Percentiles rank a stretch among this genome's conserved stretches.
phyloP scores from a whole-genome alignment of 2,888 invertebrate genomes.

The Cheilosia pagana region DNA sequence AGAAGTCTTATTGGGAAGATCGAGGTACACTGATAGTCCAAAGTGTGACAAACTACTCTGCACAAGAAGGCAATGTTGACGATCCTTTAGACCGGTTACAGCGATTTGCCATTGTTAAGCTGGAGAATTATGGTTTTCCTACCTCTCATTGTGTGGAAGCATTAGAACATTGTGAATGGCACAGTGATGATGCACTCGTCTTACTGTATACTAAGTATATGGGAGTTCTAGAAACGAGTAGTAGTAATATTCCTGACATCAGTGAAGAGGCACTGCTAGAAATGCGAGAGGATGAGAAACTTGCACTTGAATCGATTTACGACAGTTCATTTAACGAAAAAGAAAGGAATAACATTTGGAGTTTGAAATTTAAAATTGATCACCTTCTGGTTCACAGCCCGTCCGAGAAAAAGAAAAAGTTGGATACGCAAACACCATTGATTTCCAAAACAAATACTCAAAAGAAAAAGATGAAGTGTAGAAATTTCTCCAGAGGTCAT shows the following conservation, averaged over 20 bases:
- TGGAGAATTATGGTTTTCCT: constrained; percentile 91
- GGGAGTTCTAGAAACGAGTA: constrained; percentile 72
- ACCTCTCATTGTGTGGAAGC: constrained; percentile 90
- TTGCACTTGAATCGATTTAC: constrained; percentile 91
- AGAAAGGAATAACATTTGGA: constrained; percentile 89
- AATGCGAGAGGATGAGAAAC: constrained; percentile 89
- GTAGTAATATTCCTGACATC: constrained; percentile 77
- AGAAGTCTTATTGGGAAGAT: constrained; percentile 90
- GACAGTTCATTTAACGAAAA: constrained; percentile 88
- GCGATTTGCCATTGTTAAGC: constrained; percentile 88
- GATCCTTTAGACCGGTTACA: constrained; percentile 86
- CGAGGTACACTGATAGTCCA: constrained; percentile 90
- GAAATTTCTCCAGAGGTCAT: constrained; percentile 86
- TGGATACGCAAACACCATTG: constrained; percentile 82
- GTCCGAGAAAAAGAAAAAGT: constrained; percentile 83
- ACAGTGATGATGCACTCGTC: constrained; percentile 89
- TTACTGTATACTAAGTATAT: constrained; percentile 89
- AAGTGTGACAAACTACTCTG: constrained; percentile 86
- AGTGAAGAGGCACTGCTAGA: constrained; percentile 86
- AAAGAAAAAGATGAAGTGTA: constrained; percentile 84
- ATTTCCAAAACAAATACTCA: constrained; percentile 76
- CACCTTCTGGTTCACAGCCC: constrained; percentile 86
- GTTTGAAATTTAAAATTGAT: constrained; percentile 87
- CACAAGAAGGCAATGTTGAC: constrained; percentile 83
- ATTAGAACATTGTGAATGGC: constrained; percentile 87